Conservation (phyloP, 2,888 invertebrate species). For the Horisme vitalbata region DNA sequence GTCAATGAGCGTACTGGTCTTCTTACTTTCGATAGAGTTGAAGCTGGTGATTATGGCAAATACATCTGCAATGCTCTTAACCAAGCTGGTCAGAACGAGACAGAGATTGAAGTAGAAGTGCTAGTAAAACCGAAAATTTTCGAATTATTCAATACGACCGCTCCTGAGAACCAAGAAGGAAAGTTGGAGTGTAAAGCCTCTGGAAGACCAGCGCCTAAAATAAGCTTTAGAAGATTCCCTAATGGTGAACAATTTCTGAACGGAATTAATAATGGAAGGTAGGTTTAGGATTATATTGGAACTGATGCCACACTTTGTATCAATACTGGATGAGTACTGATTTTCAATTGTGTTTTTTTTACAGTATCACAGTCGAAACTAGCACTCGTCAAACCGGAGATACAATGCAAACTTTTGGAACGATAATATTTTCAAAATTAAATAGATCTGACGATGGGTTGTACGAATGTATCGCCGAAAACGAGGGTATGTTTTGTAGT, state of each 20-base stretch:
- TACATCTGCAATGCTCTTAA: slow-evolving; percentile 93
- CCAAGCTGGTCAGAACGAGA: slow-evolving; percentile 88
- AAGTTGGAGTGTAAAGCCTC: slow-evolving; percentile 89
- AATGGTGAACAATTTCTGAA: slow-evolving; percentile 83
- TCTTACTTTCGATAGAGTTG: slow-evolving; percentile 88
- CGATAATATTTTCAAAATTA: slow-evolving; percentile 86
- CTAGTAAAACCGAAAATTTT: slow-evolving; percentile 91
- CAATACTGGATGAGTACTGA: not conserved
- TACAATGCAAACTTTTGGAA: slow-evolving; percentile 82
- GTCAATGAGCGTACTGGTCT: slow-evolving; percentile 88
- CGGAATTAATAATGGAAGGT: slow-evolving; percentile 84
- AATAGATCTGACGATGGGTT: slow-evolving; percentile 91
- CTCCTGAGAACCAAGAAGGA: slow-evolving; percentile 84
- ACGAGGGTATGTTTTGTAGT: slow-evolving; percentile 78
- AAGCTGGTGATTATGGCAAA: slow-evolving; percentile 89
- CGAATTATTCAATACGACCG: slow-evolving; percentile 89
- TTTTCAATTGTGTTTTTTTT: no score
- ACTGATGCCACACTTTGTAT: not conserved
- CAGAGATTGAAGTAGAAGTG: slow-evolving; percentile 86
- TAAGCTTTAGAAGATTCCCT: slow-evolving; percentile 91
- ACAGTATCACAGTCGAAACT: slow-evolving; percentile 84
- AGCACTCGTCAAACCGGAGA: slow-evolving; percentile 72
- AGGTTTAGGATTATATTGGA: slow-evolving; percentile 14
- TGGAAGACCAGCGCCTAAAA: slow-evolving; percentile 90
- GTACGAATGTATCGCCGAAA: slow-evolving; percentile 93